Evolutionary conservation across 2,888 invertebrate species (phyloP).

Genomic region (Scaptodrosophila latifasciaeformis): DNA sequence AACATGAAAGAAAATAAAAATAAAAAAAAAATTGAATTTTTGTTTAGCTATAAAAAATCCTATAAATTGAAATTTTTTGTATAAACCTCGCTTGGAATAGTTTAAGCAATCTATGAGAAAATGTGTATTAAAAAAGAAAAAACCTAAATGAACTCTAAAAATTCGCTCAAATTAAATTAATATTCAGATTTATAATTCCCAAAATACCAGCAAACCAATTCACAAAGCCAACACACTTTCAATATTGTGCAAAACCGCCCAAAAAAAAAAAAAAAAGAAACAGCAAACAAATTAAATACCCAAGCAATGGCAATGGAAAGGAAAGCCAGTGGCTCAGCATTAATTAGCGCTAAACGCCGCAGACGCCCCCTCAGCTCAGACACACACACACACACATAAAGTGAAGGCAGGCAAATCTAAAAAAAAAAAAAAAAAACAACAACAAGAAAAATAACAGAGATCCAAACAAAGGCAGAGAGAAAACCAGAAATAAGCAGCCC

Average conservation of each 20-base stretch:
- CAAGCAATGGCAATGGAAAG: constrained; percentile 52
- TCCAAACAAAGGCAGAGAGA: constrained; percentile 4
- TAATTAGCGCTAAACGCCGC: constrained; percentile 65
- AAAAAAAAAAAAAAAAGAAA: constrained; percentile 6
- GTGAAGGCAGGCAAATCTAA: constrained; percentile 30
- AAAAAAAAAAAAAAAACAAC: constrained; percentile 12
- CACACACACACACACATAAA: constrained; percentile 20
- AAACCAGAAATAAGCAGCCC: neutral
- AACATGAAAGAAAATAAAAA: too few species aligned
- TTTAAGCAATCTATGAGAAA: too few species aligned
- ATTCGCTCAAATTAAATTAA: too few species aligned
- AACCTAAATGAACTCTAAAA: too few species aligned
- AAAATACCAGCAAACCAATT: too few species aligned
- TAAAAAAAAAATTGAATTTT: too few species aligned
- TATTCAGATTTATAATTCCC: too few species aligned
- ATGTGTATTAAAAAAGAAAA: too few species aligned
- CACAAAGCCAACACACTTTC: neutral
- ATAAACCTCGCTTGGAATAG: too few species aligned
- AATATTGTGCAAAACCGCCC: neutral
- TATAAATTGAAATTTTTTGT: too few species aligned
- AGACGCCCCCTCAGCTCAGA: constrained; percentile 18
- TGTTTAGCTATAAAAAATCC: too few species aligned
- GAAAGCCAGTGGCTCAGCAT: constrained; percentile 63
- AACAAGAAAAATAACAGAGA: constrained; percentile 15
- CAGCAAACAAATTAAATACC: constrained; percentile 10